phyloP scores from a whole-genome alignment of 2,888 invertebrate genomes.

The Bimastos eiseni region DNA sequence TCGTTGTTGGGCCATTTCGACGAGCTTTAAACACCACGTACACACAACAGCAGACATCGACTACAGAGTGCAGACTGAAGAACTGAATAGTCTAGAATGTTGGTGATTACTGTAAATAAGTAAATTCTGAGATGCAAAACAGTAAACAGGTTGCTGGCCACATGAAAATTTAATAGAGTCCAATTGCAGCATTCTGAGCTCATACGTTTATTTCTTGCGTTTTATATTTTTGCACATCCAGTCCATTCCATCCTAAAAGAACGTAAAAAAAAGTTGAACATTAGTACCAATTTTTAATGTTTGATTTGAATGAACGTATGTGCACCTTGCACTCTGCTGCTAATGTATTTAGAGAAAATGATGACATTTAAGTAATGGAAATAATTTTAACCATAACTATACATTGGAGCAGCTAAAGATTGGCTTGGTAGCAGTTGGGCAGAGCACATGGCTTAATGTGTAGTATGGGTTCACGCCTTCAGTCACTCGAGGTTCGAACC shows the following conservation, averaged over 20 bases:
- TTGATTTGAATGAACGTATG: background rate
- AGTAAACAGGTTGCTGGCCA: background rate
- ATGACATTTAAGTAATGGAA: background rate
- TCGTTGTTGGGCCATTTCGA: background rate
- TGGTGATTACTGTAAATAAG: background rate
- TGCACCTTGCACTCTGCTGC: background rate
- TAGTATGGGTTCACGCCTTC: no score
- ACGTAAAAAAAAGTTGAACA: background rate
- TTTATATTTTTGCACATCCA: slow-evolving; percentile 43
- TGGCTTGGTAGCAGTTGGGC: no score
- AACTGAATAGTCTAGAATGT: background rate
- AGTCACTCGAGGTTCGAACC: no score
- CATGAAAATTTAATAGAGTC: background rate
- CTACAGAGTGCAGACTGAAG: slow-evolving; percentile 9
- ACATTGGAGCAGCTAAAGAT: no score
- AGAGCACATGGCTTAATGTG: no score
- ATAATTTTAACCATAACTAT: background rate
- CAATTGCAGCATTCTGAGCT: slow-evolving; percentile 2
- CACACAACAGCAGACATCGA: background rate
- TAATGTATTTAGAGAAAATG: background rate
- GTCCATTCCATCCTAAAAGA: slow-evolving; percentile 42
- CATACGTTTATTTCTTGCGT: slow-evolving; percentile 32
- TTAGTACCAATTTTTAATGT: background rate
- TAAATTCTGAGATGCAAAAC: background rate
- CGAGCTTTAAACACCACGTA: background rate